phyloP scores from a whole-genome alignment of 2,888 invertebrate genomes.

The Patella caerulea region DNA sequence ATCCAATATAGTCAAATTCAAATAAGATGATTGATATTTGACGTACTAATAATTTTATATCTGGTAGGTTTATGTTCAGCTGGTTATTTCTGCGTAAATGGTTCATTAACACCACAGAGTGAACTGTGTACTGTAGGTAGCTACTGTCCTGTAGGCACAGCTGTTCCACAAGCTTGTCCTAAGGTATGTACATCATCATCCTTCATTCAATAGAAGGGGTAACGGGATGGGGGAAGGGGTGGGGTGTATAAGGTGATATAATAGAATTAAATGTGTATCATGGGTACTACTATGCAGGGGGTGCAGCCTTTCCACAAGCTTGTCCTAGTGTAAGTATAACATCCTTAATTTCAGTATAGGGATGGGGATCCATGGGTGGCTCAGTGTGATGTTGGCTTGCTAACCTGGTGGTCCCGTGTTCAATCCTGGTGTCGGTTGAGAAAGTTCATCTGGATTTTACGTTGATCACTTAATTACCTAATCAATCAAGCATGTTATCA shows the following conservation, averaged over 20 bases:
- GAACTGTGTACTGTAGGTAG: conserved; percentile 58
- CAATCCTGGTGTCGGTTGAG: no score
- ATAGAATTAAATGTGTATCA: conserved; percentile 51
- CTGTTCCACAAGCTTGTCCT: conserved; percentile 57
- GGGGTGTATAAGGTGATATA: conserved; percentile 37
- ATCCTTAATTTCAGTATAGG: no score
- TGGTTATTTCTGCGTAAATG: conserved; percentile 63
- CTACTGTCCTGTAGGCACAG: conserved; percentile 60
- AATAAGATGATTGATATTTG: not conserved
- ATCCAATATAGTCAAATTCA: not conserved
- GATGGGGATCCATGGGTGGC: not conserved
- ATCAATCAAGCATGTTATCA: no score
- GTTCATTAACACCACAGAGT: conserved; percentile 51
- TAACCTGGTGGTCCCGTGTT: no score
- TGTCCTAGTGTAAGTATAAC: conserved; percentile 58
- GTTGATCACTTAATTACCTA: no score
- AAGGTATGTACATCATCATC: conserved; percentile 43
- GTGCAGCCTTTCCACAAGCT: conserved; percentile 52
- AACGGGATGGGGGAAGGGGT: no score
- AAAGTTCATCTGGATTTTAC: not conserved
- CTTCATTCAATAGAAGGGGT: no score
- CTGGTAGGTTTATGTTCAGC: conserved; percentile 54
- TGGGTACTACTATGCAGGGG: conserved; percentile 58
- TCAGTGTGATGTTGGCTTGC: no score
- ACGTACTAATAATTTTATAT: not conserved